phyloP scores from a whole-genome alignment of 1,140 invertebrate species.

The Rhyzopertha dominica region DNA sequence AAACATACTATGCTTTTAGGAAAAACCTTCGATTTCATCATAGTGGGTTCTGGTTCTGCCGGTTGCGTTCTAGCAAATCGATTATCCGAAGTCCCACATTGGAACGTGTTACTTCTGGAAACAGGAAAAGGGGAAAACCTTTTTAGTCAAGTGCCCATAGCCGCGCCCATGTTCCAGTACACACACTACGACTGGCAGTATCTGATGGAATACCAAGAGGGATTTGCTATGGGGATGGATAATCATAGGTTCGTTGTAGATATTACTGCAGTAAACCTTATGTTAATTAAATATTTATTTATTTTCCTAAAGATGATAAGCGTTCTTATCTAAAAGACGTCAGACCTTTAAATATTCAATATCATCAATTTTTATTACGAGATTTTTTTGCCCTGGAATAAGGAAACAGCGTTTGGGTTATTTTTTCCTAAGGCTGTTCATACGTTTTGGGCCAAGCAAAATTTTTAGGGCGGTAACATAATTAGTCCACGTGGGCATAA shows the following conservation, averaged over 20 bases:
- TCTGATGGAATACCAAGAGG: conserved; percentile 62
- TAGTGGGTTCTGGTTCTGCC: conserved; percentile 83
- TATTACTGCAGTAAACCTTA: too few species aligned
- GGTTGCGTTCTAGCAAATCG: conserved; percentile 86
- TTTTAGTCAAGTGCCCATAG: conserved; percentile 17
- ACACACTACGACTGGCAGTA: conserved; percentile 78
- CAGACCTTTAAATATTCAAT: too few species aligned
- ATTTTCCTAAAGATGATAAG: too few species aligned
- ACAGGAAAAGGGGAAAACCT: conserved; percentile 71
- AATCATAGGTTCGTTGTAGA: conserved; percentile 16
- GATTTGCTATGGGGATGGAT: conserved; percentile 55
- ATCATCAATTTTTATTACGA: too few species aligned
- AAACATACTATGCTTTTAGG: conserved; percentile 8
- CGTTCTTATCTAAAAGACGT: too few species aligned
- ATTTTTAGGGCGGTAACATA: too few species aligned
- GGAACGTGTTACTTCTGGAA: conserved; percentile 74
- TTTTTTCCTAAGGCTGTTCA: too few species aligned
- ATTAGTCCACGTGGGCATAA: too few species aligned
- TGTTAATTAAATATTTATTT: too few species aligned
- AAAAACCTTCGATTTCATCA: conserved; percentile 71
- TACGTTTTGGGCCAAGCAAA: too few species aligned
- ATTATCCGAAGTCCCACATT: conserved; percentile 69
- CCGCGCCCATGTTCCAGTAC: conserved; percentile 55
- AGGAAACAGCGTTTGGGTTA: too few species aligned
- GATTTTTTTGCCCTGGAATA: too few species aligned